Evolutionary conservation across 2,113 vertebrate genomes (phyloP).

Genomic region (Casuarius casuarius): DNA sequence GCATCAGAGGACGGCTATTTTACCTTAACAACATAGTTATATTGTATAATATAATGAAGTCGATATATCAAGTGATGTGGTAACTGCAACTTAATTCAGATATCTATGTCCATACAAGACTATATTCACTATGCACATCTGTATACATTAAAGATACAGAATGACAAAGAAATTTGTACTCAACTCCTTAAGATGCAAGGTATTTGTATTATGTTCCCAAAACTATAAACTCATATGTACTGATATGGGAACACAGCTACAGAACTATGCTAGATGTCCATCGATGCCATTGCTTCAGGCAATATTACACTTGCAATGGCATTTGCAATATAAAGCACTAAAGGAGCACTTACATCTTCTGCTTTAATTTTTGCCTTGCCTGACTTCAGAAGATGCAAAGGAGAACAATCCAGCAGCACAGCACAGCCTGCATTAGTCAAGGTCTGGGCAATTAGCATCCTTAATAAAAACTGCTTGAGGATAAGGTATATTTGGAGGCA

Average conservation of each 20-base stretch:
- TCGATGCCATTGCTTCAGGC: neutral
- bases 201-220: neutral
- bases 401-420: conserved; percentile 45
- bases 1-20: neutral
- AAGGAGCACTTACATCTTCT: conserved; percentile 22
- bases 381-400: conserved; percentile 60
- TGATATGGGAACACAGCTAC: neutral
- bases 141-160: accelerated
- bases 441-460: conserved; percentile 68
- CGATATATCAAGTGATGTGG: neutral
- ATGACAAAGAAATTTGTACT: neutral
- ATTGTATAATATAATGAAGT: neutral
- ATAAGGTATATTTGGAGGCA: conserved; percentile 69
- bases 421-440: conserved; percentile 68
- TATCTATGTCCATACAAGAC: accelerated
- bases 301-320: neutral
- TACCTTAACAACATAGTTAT: accelerated
- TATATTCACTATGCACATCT: too few relatives aligned
- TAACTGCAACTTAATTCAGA: neutral
- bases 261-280: neutral
- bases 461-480: conserved; percentile 69
- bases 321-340: conserved; percentile 27
- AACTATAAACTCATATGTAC: accelerated
- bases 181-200: neutral
- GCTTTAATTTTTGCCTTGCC: conserved; percentile 64